These are phyloP conservation scores for Mythimna lalbum DNA, from an alignment of 2,888 invertebrate species.

Conservation along the genomic window DNA sequence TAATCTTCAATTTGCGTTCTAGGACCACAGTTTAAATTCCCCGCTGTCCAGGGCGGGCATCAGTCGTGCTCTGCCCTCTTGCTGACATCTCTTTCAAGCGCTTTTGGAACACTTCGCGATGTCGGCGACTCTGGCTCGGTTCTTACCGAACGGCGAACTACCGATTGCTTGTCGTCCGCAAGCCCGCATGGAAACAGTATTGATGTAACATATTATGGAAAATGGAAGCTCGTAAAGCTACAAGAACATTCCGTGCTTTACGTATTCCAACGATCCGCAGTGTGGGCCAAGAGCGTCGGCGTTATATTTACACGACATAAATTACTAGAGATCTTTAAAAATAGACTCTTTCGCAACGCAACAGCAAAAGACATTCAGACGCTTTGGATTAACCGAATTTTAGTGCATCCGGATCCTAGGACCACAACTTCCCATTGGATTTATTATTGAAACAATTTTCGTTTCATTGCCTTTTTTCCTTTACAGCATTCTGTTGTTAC, in stretches of 20 bases:
- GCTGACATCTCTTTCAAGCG: too few species aligned
- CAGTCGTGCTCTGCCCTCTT: too few species aligned
- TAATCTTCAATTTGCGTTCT: too few species aligned
- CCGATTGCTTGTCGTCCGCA: too few species aligned
- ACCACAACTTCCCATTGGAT: conserved; percentile 24
- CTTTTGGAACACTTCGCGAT: too few species aligned
- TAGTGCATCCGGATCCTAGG: conserved; percentile 53
- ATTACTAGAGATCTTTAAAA: conserved; percentile 59
- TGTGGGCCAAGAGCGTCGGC: conserved; percentile 47
- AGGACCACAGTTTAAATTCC: too few species aligned
- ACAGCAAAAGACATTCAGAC: conserved; percentile 43
- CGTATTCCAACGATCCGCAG: conserved; percentile 41
- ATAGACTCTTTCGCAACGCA: conserved; percentile 51
- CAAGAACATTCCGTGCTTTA: conserved; percentile 49
- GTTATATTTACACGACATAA: conserved; percentile 64
- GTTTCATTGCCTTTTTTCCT: conserved; percentile 50
- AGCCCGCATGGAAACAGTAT: background rate
- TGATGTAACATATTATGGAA: conserved; percentile 12
- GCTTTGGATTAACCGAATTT: conserved; percentile 39
- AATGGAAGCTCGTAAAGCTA: conserved; percentile 34
- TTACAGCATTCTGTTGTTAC: conserved; percentile 13
- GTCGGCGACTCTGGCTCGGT: too few species aligned
- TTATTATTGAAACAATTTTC: conserved; percentile 52
- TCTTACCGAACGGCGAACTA: too few species aligned
- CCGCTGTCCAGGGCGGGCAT: too few species aligned